Evolutionary conservation across 2,113 vertebrate genomes (phyloP).

Genomic region (Eulemur rufifrons): DNA sequence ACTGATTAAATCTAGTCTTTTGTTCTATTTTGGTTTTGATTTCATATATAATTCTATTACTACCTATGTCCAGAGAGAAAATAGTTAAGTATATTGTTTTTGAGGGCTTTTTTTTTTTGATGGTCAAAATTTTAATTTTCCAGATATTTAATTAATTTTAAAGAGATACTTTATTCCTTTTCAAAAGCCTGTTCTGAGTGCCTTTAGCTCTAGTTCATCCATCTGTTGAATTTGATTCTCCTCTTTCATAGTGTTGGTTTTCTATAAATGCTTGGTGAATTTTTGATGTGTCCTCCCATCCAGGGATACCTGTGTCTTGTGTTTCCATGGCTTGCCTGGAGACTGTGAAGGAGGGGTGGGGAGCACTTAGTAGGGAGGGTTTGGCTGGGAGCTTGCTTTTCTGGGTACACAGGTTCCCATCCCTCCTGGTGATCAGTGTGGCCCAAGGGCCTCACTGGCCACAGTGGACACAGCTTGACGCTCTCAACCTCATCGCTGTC

Average conservation of each 20-base stretch:
- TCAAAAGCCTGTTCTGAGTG: background rate
- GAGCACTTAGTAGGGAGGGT: background rate
- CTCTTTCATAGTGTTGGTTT: background rate
- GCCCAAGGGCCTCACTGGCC: fast-evolving
- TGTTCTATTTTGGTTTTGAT: background rate
- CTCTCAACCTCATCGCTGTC: background rate
- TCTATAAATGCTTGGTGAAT: background rate
- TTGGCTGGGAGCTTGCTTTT: background rate
- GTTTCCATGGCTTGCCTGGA: background rate
- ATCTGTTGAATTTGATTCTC: background rate
- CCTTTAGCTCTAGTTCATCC: background rate
- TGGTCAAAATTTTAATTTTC: background rate
- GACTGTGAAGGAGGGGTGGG: background rate
- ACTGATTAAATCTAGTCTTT: background rate
- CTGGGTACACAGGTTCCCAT: background rate
- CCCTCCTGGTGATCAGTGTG: background rate
- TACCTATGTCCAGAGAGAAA: background rate
- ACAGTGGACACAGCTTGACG: background rate
- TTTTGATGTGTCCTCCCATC: background rate
- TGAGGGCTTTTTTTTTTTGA: background rate
- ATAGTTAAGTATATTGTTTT: background rate
- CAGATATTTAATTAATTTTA: background rate
- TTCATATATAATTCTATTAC: background rate
- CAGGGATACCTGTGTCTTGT: fast-evolving
- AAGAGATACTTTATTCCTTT: background rate